Evolutionary conservation across 2,113 vertebrate genomes (phyloP).

Genomic region (Stictonetta naevosa): DNA sequence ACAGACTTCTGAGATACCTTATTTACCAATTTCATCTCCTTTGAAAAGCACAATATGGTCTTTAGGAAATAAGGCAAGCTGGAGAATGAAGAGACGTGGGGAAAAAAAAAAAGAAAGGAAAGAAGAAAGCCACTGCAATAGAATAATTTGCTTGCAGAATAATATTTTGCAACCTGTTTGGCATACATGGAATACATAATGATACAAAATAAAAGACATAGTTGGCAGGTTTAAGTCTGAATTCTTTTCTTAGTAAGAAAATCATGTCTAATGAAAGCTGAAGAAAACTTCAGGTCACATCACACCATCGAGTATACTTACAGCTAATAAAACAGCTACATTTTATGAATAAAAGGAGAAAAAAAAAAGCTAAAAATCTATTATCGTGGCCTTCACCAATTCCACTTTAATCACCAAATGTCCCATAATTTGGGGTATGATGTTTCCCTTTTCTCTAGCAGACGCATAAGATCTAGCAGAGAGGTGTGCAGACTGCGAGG

Average conservation of each 20-base stretch:
- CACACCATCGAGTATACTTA: not conserved
- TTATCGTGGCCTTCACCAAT: not conserved
- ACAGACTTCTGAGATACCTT: slow-evolving; percentile 8
- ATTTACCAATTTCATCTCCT: slow-evolving; percentile 24
- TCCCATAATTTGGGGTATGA: not conserved
- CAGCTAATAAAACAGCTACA: not conserved
- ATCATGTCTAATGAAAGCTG: not conserved
- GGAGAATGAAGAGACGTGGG: not conserved
- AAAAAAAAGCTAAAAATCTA: not conserved
- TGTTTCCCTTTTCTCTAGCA: not conserved
- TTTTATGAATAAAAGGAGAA: slow-evolving; percentile 8
- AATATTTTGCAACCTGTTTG: slow-evolving; percentile 43
- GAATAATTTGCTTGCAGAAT: slow-evolving; percentile 47
- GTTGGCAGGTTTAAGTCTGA: slow-evolving; percentile 39
- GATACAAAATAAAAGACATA: not conserved
- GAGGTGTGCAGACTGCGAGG: not conserved
- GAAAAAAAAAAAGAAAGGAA: not conserved
- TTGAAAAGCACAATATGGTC: not conserved
- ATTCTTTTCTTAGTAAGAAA: slow-evolving; percentile 21
- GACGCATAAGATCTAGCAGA: not conserved
- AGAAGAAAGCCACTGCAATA: not conserved
- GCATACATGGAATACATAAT: not conserved
- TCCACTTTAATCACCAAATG: not conserved
- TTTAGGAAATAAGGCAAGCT: slow-evolving; percentile 15
- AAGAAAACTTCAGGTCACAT: slow-evolving; percentile 22